Conservation (phyloP, 1,140 invertebrate species). For the Luehdorfia chinensis region DNA sequence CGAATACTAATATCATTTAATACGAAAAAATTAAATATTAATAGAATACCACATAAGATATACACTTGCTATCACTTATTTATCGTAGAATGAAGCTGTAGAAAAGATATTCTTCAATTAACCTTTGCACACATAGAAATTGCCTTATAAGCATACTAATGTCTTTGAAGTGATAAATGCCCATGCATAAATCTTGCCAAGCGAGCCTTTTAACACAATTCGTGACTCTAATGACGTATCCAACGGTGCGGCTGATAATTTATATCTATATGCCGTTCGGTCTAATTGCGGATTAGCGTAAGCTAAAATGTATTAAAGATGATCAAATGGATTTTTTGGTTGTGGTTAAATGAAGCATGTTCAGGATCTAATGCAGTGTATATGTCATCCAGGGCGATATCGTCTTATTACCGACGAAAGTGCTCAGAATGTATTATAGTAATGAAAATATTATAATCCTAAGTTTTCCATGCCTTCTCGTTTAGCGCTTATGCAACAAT, state of each 20-base stretch:
- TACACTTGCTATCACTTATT: too few relatives aligned
- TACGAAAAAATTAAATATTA: too few relatives aligned
- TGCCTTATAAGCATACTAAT: slow-evolving; percentile 21
- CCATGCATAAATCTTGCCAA: slow-evolving; percentile 42
- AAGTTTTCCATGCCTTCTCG: too few relatives aligned
- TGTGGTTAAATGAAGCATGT: too few relatives aligned
- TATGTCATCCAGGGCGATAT: too few relatives aligned
- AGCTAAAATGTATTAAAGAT: neutral
- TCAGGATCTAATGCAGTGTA: too few relatives aligned
- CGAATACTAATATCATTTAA: too few relatives aligned
- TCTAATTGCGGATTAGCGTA: slow-evolving; percentile 14
- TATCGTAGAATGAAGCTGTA: slow-evolving; percentile 2
- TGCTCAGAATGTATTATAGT: too few relatives aligned
- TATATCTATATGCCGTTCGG: slow-evolving; percentile 28
- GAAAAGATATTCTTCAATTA: slow-evolving; percentile 24
- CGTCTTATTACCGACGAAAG: too few relatives aligned
- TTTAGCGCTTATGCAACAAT: too few relatives aligned
- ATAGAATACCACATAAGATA: too few relatives aligned
- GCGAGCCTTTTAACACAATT: slow-evolving; percentile 48
- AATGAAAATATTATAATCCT: too few relatives aligned
- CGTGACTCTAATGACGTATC: slow-evolving; percentile 52
- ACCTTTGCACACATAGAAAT: slow-evolving; percentile 22
- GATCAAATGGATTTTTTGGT: neutral
- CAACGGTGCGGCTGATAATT: slow-evolving; percentile 34
- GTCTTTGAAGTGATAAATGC: slow-evolving; percentile 26